Conservation (phyloP, 2,113 vertebrate genomes). For the Lontra canadensis region DNA sequence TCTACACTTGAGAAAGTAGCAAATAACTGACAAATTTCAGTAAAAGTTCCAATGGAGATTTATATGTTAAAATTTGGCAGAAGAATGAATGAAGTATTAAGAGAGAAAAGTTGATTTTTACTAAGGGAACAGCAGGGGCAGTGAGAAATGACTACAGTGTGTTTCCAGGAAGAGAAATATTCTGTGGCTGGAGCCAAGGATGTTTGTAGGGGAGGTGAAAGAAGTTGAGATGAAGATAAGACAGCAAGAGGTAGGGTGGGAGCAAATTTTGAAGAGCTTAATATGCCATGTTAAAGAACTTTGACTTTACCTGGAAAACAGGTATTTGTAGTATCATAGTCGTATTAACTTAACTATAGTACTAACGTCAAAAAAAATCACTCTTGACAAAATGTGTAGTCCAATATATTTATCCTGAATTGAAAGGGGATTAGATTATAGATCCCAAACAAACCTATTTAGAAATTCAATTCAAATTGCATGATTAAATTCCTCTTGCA, state of each 20-base stretch:
- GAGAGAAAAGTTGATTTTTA: not conserved
- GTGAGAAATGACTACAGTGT: not conserved
- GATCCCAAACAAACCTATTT: slow-evolving; percentile 21
- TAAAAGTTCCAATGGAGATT: not conserved
- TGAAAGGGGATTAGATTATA: not conserved
- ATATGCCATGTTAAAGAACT: not conserved
- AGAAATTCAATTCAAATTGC: not conserved
- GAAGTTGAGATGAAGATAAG: not conserved
- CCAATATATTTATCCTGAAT: not conserved
- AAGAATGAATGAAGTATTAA: not conserved
- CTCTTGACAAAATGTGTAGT: not conserved
- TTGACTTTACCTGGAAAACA: not conserved
- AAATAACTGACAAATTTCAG: not conserved
- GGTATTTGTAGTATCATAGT: not conserved
- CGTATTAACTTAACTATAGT: not conserved
- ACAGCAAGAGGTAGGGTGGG: not conserved
- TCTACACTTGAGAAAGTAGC: not conserved
- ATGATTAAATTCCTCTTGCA: not conserved
- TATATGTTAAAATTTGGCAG: not conserved
- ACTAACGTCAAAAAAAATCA: not conserved
- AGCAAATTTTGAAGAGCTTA: not conserved
- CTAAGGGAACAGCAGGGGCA: not conserved
- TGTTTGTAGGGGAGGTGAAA: not conserved
- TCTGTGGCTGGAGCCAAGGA: not conserved
- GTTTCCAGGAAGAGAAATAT: not conserved